Evolutionary conservation across 2,888 invertebrate species (phyloP).

Genomic region (Serrognathus titanus): DNA sequence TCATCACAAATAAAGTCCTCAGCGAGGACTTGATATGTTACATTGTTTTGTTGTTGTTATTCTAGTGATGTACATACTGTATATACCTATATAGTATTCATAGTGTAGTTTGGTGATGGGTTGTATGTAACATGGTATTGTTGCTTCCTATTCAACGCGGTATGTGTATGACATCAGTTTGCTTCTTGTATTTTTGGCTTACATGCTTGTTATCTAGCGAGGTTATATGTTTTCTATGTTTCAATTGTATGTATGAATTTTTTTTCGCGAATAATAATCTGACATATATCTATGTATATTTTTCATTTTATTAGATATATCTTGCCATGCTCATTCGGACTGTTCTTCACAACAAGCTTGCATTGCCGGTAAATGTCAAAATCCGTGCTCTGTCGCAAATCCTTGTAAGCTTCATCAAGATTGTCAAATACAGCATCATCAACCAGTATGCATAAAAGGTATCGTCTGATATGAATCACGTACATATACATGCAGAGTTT

Average conservation of each 20-base stretch:
- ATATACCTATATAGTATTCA: slow-evolving; percentile 22
- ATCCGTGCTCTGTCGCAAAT: slow-evolving; percentile 73
- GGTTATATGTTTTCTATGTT: not conserved
- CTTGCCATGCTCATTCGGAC: slow-evolving; percentile 75
- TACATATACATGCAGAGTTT: too few relatives aligned
- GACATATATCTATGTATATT: slow-evolving; percentile 15
- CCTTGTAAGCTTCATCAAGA: slow-evolving; percentile 74
- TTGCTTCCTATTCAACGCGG: slow-evolving; percentile 8
- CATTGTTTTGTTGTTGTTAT: slow-evolving; percentile 21
- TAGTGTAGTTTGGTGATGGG: slow-evolving; percentile 21
- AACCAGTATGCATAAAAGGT: slow-evolving; percentile 81
- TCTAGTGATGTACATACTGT: slow-evolving; percentile 25
- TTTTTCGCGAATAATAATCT: slow-evolving; percentile 7
- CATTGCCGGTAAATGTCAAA: slow-evolving; percentile 72
- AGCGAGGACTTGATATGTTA: slow-evolving; percentile 28
- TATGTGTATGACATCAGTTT: slow-evolving; percentile 5
- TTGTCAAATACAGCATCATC: slow-evolving; percentile 79
- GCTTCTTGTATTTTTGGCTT: slow-evolving; percentile 28
- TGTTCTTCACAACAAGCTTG: slow-evolving; percentile 78
- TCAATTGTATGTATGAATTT: not conserved
- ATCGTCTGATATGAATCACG: slow-evolving; percentile 23
- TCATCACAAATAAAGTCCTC: slow-evolving; percentile 30
- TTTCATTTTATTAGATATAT: slow-evolving; percentile 58
- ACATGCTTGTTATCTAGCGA: slow-evolving; percentile 21
- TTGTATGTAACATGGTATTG: slow-evolving; percentile 4